These are phyloP conservation scores for Parotia lawesii DNA, from an alignment of 2,113 vertebrate genomes.

Conservation along the genomic window DNA sequence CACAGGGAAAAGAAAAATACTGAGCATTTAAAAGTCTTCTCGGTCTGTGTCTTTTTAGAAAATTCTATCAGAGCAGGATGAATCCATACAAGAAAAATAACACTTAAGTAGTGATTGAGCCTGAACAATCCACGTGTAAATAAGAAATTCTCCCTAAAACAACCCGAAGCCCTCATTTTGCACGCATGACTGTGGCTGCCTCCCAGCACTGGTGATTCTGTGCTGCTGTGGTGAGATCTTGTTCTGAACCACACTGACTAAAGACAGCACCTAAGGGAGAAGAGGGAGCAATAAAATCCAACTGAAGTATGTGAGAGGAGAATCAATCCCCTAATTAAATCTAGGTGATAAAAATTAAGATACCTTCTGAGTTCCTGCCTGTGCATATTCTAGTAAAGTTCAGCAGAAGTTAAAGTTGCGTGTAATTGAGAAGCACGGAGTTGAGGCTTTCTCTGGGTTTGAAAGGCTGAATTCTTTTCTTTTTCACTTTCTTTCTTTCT, in stretches of 20 bases:
- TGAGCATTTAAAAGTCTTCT: not conserved
- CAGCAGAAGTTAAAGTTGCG: constrained; percentile 23
- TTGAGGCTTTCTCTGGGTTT: constrained; percentile 13
- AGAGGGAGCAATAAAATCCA: not conserved
- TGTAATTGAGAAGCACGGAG: not conserved
- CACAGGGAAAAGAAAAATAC: not conserved
- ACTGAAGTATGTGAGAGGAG: not conserved
- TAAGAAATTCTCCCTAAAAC: not conserved
- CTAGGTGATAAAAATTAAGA: not conserved
- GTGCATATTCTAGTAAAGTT: not conserved
- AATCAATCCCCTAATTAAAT: not conserved
- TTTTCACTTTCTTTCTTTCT: constrained; percentile 22
- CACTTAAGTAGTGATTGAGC: not conserved
- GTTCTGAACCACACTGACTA: not conserved
- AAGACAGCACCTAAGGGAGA: not conserved
- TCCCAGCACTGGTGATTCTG: not conserved
- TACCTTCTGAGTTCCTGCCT: not conserved
- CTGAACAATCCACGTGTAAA: not conserved
- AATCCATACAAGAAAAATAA: not conserved
- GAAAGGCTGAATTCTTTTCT: constrained; percentile 48
- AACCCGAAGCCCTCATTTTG: not conserved
- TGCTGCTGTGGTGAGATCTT: not conserved
- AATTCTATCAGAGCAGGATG: not conserved
- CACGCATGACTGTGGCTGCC: not conserved
- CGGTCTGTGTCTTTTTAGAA: not conserved